A percentile compares a stretch with the other conserved stretches of the same genome.
These are phyloP conservation scores for Pyrocephalus nanus DNA, from an alignment of 2,797 vertebrate genomes.

Conservation along the genomic window DNA sequence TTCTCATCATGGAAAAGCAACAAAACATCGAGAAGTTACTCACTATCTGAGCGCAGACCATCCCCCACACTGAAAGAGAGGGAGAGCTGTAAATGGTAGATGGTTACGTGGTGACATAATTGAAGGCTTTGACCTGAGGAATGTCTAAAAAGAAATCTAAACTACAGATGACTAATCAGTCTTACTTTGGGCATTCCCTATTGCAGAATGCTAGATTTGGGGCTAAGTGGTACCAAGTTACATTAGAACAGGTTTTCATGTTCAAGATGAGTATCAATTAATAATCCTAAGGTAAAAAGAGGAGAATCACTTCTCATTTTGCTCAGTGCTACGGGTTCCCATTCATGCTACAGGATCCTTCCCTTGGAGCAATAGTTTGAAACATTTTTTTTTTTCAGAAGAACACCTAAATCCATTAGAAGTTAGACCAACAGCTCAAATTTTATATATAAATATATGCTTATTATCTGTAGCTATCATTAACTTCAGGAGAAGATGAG, in stretches of 20 bases:
- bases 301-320: background rate
- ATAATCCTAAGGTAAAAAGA: background rate
- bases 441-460: background rate
- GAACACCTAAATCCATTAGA: background rate
- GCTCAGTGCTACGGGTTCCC: background rate
- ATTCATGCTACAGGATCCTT: background rate
- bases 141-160: background rate
- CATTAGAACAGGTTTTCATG: background rate
- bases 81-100: background rate
- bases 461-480: background rate
- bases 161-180: background rate
- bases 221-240: background rate
- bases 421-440: background rate
- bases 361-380: background rate
- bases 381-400: background rate
- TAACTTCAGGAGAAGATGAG: background rate
- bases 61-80: background rate
- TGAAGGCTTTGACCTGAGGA: background rate
- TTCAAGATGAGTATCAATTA: background rate
- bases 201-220: background rate
- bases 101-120: background rate
- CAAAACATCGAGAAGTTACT: background rate
- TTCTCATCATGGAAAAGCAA: background rate
- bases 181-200: background rate
- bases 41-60: background rate